Percentiles rank a stretch among this genome's conserved stretches.
Conservation (phyloP, 2,113 vertebrate species). For the Mobula birostris region DNA sequence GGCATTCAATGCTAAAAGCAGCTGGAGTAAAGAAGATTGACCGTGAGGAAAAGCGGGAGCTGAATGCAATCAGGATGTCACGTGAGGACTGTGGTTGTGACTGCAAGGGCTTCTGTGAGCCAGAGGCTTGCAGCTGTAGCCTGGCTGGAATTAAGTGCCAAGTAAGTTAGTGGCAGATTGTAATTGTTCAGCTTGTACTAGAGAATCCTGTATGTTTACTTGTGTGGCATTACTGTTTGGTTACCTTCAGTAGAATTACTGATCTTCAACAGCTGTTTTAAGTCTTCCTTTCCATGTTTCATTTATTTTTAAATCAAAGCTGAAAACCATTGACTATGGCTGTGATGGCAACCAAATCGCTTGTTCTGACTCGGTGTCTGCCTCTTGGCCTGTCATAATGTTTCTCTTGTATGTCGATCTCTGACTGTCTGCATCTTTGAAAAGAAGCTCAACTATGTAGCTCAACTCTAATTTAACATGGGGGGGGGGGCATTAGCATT, state of each 20-base stretch:
- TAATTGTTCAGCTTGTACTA: neutral
- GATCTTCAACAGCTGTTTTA: neutral
- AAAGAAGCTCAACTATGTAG: neutral
- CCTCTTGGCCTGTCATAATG: neutral
- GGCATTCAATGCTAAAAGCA: slow-evolving; percentile 74
- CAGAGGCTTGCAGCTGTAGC: slow-evolving; percentile 87
- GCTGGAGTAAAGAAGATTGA: slow-evolving; percentile 85
- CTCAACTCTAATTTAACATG: neutral
- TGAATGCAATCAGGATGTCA: slow-evolving; percentile 77
- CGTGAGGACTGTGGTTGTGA: slow-evolving; percentile 87
- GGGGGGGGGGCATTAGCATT: neutral
- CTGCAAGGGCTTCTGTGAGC: slow-evolving; percentile 85
- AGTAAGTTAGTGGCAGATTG: slow-evolving; percentile 54
- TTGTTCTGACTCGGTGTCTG: neutral
- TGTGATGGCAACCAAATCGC: neutral
- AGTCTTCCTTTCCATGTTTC: neutral
- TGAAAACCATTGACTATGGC: neutral
- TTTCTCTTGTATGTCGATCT: no score
- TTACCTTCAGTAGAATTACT: neutral
- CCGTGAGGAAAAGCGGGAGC: slow-evolving; percentile 84
- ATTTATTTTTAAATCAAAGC: neutral
- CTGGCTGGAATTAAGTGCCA: slow-evolving; percentile 93
- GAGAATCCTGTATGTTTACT: neutral
- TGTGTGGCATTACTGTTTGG: neutral
- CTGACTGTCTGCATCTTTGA: neutral